Conservation (phyloP, 2,888 invertebrate species). For the Tetranychus truncatus region DNA sequence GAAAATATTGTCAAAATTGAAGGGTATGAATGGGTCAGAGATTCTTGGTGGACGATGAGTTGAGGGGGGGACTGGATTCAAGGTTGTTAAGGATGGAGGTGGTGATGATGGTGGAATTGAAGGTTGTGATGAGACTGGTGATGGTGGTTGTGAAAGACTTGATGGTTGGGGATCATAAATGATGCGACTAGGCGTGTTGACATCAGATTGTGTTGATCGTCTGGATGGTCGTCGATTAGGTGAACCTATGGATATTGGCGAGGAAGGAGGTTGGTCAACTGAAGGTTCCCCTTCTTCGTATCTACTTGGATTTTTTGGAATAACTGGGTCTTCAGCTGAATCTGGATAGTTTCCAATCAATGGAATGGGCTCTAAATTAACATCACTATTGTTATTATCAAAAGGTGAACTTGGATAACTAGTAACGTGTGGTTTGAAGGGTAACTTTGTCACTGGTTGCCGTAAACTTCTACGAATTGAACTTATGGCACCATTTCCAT, state of each 20-base stretch:
- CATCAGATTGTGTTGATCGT: background rate
- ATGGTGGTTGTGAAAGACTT: background rate
- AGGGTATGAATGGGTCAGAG: background rate
- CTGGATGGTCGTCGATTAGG: background rate
- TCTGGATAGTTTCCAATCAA: background rate
- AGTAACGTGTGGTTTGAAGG: constrained; percentile 13
- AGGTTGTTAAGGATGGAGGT: background rate
- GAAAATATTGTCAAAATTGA: background rate
- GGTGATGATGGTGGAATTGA: background rate
- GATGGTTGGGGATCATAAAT: background rate
- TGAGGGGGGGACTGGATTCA: background rate
- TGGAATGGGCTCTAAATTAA: background rate
- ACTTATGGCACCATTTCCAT: constrained; percentile 19
- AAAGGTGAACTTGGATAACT: constrained; percentile 12
- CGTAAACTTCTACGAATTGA: constrained; percentile 15
- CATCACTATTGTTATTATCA: background rate
- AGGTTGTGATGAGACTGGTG: background rate
- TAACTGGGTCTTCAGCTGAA: background rate
- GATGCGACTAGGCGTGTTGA: background rate
- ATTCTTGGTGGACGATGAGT: background rate
- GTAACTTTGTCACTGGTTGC: background rate
- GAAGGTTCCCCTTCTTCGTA: background rate
- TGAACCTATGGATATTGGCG: too few relatives aligned
- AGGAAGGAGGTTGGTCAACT: background rate
- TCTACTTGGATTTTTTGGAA: background rate